Evolutionary conservation across 1,140 invertebrate species (phyloP), one percentile per base, ranked within the genome.

Genomic region (Drosophila elegans): DNA sequence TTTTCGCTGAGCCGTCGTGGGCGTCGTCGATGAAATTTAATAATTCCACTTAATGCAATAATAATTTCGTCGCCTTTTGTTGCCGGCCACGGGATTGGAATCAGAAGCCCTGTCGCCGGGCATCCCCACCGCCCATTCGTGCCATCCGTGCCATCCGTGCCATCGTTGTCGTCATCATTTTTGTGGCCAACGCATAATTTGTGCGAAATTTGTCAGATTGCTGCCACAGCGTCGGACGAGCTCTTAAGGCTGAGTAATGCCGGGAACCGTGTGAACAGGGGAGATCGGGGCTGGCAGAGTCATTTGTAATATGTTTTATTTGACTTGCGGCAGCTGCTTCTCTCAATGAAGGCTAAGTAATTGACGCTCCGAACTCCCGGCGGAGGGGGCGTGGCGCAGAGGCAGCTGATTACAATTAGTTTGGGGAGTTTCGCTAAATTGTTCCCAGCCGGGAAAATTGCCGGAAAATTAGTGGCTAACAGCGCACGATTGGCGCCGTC

Each of bases 41-140:
- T 89, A 89, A 89, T 89, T 89, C 84, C 84, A 89, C 84, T 89
- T 89, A 89, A 89, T 89, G 84, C 84, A 89, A 89, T 89, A 89
- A 89, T 89, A 89, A 89, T 89, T 89, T 89, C 84, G 82, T 88
- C 82, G 82, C 83, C 83, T 83, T 83, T 86, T 86, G 83, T 86
- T 85, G 81, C 80, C 74, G 67, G 38, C 44, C 36, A 29, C 38
- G 16, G 60, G 21, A 27, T 49, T 13, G 9, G 32, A n/a, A 44
- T 41, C 21, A 21, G 27, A 12, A 13, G 10, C 34, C 46, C 11
- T 32, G 12, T 13, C 16, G 39, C 13, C 12, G 34, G 25, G 25
- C 12, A 53, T 42, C 13, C n/a, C 42, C 56, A 16, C 36, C 1
- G 27, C 38, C 29, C 49, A 21, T 21, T 1, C 16, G 16, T 21